Conservation (phyloP, 2,113 vertebrate genomes). For the Lepus americanus region DNA sequence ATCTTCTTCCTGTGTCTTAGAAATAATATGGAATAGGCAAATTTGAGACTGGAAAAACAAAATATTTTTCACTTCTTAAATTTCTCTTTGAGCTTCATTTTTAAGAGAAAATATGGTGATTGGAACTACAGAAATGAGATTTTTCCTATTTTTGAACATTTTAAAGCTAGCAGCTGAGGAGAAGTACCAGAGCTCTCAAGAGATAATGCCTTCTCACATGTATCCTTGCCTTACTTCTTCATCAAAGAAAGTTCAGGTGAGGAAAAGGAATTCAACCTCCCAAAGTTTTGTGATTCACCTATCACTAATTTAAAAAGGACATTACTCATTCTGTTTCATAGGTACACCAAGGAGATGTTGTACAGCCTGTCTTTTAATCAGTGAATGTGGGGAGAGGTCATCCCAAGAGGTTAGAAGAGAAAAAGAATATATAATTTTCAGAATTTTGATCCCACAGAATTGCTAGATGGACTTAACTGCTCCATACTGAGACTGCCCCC, state of each 20-base stretch:
- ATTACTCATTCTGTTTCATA: constrained; percentile 81
- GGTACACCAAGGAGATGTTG: constrained; percentile 58
- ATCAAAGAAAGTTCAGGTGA: constrained; percentile 78
- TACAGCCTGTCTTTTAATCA: constrained; percentile 73
- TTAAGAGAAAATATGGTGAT: neutral
- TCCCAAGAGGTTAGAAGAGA: constrained; percentile 52
- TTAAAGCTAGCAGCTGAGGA: constrained; percentile 57
- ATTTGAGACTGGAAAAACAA: neutral
- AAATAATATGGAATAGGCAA: neutral
- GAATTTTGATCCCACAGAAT: constrained; percentile 23
- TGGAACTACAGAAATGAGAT: neutral
- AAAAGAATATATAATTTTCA: constrained; percentile 67
- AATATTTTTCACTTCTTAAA: neutral
- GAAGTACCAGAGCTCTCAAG: constrained; percentile 47
- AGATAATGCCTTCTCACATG: constrained; percentile 56
- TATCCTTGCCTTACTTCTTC: constrained; percentile 70
- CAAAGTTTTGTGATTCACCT: constrained; percentile 73
- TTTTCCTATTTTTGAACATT: constrained; percentile 49
- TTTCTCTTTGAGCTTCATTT: constrained; percentile 3
- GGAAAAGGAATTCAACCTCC: constrained; percentile 69
- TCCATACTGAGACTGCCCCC: neutral
- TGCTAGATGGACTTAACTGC: neutral
- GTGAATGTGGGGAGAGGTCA: constrained; percentile 36
- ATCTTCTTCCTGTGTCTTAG: neutral
- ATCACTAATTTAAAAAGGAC: constrained; percentile 78